phyloP scores from a whole-genome alignment of 2,888 invertebrate genomes.

The Melanostoma mellinum region DNA sequence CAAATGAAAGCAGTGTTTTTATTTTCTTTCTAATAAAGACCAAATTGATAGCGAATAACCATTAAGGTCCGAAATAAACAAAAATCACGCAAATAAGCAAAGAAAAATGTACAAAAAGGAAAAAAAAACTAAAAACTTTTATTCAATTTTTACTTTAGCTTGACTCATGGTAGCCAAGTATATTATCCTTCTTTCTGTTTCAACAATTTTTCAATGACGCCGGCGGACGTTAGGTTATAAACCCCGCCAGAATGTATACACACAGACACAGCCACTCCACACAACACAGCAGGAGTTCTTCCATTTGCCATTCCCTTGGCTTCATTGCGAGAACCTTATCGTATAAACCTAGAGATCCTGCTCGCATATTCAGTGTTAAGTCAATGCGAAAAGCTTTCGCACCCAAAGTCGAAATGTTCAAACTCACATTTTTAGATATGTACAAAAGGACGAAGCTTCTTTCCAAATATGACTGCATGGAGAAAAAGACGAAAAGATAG shows the following conservation, averaged over 20 bases:
- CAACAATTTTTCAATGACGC: slow-evolving; percentile 74
- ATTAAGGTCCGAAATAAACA: not conserved
- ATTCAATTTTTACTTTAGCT: not conserved
- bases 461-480: not conserved
- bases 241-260: slow-evolving; percentile 73
- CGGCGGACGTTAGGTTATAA: slow-evolving; percentile 75
- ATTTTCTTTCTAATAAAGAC: too few relatives aligned
- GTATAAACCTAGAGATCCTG: too few relatives aligned
- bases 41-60: too few relatives aligned
- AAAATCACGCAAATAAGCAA: not conserved
- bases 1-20: too few relatives aligned
- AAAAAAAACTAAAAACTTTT: not conserved
- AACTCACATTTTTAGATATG: not conserved
- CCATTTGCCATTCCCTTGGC: not conserved
- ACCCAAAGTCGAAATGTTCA: not conserved
- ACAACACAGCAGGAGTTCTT: slow-evolving; percentile 4
- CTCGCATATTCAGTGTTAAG: not conserved
- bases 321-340: not conserved
- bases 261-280: slow-evolving; percentile 10
- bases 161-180: slow-evolving; percentile 3
- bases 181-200: slow-evolving; percentile 40
- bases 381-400: slow-evolving; percentile 16
- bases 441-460: slow-evolving; percentile 27
- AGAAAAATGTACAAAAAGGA: not conserved
- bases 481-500: slow-evolving; percentile 34